Percentiles rank a stretch among this genome's conserved stretches.
phyloP scores from a whole-genome alignment of 1,140 invertebrate species.

The Meteorus sp. region DNA sequence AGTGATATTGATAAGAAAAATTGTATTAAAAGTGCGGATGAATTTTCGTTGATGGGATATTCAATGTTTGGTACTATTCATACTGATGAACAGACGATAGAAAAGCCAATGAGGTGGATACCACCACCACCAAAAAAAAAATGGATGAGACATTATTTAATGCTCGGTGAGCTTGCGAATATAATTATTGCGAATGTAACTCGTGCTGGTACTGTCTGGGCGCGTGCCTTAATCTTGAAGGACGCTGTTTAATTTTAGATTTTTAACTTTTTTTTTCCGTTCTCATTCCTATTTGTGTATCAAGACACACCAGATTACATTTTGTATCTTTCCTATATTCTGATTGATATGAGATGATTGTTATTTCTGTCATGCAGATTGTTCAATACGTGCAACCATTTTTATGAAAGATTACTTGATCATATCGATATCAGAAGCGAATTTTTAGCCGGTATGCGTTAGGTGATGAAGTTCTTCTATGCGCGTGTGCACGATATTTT shows the following conservation, averaged over 20 bases:
- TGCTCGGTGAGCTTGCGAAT: constrained; percentile 51
- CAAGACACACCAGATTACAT: too few relatives aligned
- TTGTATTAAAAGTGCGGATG: constrained; percentile 18
- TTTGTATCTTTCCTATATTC: too few relatives aligned
- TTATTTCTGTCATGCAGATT: too few relatives aligned
- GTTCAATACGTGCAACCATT: too few relatives aligned
- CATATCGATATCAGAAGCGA: too few relatives aligned
- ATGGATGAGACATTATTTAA: constrained; percentile 73
- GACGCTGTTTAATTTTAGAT: constrained; percentile 1
- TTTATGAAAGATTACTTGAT: too few relatives aligned
- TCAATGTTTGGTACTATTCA: constrained; percentile 2
- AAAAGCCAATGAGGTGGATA: constrained; percentile 40
- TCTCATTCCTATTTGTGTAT: neutral
- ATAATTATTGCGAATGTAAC: neutral
- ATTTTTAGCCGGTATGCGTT: too few relatives aligned
- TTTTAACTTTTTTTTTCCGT: constrained; percentile 5
- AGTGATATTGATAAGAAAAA: constrained; percentile 12
- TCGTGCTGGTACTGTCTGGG: neutral
- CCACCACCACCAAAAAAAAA: constrained; percentile 71
- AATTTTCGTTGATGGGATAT: constrained; percentile 35
- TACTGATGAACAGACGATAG: constrained; percentile 7
- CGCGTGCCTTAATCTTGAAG: neutral
- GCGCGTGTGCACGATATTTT: too few relatives aligned
- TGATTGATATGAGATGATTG: too few relatives aligned
- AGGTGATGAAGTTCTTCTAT: too few relatives aligned